Evolutionary conservation across 2,888 invertebrate species (phyloP).

Genomic region (Chrysolina americana): DNA sequence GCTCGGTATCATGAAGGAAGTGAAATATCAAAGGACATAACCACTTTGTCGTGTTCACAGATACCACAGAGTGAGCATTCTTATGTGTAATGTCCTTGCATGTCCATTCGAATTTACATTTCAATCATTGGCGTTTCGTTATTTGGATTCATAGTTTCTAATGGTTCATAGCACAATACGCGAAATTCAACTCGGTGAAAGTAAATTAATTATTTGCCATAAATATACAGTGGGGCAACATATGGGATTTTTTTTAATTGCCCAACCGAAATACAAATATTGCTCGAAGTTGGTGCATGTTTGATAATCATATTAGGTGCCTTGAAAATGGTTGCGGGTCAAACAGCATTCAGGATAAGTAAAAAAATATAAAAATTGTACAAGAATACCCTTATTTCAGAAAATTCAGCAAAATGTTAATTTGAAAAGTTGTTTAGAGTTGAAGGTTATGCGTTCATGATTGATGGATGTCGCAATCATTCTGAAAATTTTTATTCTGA

Average conservation of each 20-base stretch:
- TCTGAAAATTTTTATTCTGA: too few relatives aligned
- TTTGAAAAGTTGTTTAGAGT: too few relatives aligned
- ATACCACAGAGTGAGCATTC: background rate
- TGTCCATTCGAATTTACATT: background rate
- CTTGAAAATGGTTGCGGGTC: too few relatives aligned
- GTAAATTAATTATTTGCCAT: background rate
- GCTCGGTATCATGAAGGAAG: slow-evolving; percentile 7
- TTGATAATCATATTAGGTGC: too few relatives aligned
- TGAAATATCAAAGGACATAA: slow-evolving; percentile 7
- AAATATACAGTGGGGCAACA: background rate
- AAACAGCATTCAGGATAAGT: too few relatives aligned
- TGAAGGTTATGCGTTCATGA: too few relatives aligned
- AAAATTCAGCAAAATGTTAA: too few relatives aligned
- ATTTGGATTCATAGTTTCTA: background rate
- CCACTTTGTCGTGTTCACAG: background rate
- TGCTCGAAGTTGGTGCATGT: too few relatives aligned
- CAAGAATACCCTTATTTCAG: too few relatives aligned
- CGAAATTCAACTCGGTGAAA: slow-evolving; percentile 5
- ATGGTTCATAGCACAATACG: background rate
- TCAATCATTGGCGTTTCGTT: background rate
- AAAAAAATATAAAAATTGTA: too few relatives aligned
- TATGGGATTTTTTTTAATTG: background rate
- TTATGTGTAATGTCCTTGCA: background rate
- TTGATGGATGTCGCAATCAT: too few relatives aligned
- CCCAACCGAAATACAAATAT: too few relatives aligned